Base-by-base conservation (phyloP, 2,113 vertebrate genomes). In the Numida meleagris region DNA sequence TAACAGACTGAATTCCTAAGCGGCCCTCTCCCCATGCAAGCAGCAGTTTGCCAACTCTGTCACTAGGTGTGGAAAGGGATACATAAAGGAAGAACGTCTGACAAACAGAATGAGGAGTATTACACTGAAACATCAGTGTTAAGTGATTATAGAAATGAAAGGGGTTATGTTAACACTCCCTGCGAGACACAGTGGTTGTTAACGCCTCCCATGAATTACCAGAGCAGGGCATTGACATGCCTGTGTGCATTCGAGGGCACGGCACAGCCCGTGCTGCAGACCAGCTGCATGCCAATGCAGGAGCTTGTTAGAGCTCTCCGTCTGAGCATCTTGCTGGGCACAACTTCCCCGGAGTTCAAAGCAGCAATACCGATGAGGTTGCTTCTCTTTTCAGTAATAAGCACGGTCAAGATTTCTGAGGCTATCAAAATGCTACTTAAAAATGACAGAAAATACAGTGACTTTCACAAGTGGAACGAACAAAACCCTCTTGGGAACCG, bases 21-120 rank as follows among this genome's bases (percentile, higher is more conserved):
- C 34, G 34, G 40, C 17, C 20, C 17, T 62, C 23, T 85, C 53
- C 12, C 14, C 20, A 17, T 24, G 50, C 46, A 72, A 81, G 38
- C 14, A 72, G 59, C 27, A 61, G 48, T 67, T 76, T 62, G 36
- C 23, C 58, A 67, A 18, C 25, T n/a, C 67, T 51, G 76, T 73
- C 50, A 73, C 21, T 58, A 25, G 9, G 59, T 63, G 29, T 25
- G 68, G 65, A 46, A 73, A 77, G 9, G 18, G 59, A 17, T 10
- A 40, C 45, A 36, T 34, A 77, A 86, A 57, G 40, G 71, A 67
- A 55, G 46, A 68, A 34, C 21, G 42, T 42, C 42, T 58, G 65
- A 81, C 76, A 88, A 93, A 38, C 15, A 23, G 55, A 55, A 82
- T 88, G 59, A 67, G 59, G 63, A 78, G 46, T 76, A 58, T 76